Percentiles rank a stretch among this genome's conserved stretches.
phyloP scores from a whole-genome alignment of 2,113 vertebrate species.

The Lontra canadensis region DNA sequence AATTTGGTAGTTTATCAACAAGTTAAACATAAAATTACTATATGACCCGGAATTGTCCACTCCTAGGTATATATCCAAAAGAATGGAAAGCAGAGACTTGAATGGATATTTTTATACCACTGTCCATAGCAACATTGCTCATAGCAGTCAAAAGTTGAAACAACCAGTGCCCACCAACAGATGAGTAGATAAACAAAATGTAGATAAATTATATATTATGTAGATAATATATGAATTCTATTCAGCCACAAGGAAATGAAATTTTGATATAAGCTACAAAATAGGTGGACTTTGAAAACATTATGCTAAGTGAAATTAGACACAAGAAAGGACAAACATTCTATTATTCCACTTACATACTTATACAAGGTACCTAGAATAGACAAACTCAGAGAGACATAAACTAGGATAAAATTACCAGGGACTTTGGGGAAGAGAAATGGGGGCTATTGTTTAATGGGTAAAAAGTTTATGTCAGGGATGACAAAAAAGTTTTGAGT shows the following conservation, averaged over 20 bases:
- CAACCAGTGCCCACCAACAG: neutral
- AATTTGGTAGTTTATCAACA: neutral
- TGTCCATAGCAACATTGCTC: neutral
- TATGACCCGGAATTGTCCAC: neutral
- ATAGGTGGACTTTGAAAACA: neutral
- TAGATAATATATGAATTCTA: neutral
- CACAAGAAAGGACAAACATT: neutral
- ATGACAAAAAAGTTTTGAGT: neutral
- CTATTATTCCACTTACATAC: neutral
- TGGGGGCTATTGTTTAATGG: neutral
- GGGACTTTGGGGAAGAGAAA: neutral
- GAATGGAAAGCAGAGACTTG: neutral
- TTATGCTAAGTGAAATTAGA: neutral
- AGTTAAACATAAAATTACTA: neutral
- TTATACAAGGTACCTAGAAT: neutral
- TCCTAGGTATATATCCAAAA: neutral
- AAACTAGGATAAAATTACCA: neutral
- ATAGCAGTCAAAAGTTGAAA: neutral
- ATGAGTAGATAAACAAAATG: neutral
- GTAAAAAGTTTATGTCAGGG: neutral
- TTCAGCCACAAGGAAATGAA: neutral
- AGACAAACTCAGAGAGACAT: neutral
- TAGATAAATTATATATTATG: neutral
- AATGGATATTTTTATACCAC: neutral
- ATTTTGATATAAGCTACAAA: neutral